Evolutionary conservation across 2,888 invertebrate genomes (phyloP).

Genomic region (Slavum lentiscoides): DNA sequence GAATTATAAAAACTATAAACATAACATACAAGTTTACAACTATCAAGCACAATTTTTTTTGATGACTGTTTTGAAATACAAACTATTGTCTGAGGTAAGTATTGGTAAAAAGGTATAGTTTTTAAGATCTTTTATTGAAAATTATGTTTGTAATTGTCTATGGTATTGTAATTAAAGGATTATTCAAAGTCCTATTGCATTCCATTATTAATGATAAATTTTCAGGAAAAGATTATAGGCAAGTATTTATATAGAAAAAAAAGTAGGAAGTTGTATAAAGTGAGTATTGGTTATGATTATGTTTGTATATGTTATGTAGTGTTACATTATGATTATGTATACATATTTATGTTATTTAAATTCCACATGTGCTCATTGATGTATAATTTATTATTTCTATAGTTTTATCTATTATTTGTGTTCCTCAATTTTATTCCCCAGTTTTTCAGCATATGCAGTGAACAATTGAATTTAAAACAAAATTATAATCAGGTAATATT

Average conservation of each 20-base stretch:
- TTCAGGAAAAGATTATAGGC: background rate
- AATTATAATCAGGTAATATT: constrained; percentile 13
- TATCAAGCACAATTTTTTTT: too few species aligned
- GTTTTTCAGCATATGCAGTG: constrained; percentile 3
- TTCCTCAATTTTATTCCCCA: background rate
- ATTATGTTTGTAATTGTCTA: background rate
- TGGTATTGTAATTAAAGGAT: constrained; percentile 18
- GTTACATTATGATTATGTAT: background rate
- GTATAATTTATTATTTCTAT: background rate
- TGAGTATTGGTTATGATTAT: constrained; percentile 11
- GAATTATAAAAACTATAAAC: background rate
- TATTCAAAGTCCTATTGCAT: constrained; percentile 14
- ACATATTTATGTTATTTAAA: background rate
- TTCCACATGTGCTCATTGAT: constrained; percentile 4
- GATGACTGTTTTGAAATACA: too few species aligned
- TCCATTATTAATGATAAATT: background rate
- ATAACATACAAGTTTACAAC: too few species aligned
- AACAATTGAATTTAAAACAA: background rate
- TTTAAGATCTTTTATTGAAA: constrained; percentile 3
- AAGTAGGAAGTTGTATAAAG: background rate
- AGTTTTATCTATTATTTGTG: background rate
- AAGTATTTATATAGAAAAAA: background rate
- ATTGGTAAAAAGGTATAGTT: constrained; percentile 49
- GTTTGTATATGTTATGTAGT: background rate
- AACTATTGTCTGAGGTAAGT: constrained; percentile 21